These are phyloP conservation scores for Ardeotis arabs DNA, from an alignment of 2,113 vertebrate species.

Conservation along the genomic window DNA sequence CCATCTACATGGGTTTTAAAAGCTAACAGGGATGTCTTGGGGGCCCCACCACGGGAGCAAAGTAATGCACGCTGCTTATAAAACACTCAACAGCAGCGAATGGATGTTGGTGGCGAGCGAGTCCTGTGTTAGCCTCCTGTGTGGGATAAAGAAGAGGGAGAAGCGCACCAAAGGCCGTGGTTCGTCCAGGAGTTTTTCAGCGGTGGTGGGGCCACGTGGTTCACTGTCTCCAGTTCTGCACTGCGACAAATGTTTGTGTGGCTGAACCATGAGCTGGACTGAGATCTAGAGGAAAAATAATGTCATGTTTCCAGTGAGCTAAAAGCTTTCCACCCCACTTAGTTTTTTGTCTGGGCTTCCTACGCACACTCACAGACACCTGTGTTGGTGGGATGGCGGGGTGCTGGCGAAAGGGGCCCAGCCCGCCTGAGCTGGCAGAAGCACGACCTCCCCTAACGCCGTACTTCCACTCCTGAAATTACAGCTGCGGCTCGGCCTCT, in stretches of 20 bases:
- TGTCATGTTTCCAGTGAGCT: neutral
- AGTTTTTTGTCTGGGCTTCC: neutral
- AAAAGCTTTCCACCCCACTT: neutral
- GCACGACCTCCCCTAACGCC: neutral
- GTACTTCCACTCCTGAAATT: neutral
- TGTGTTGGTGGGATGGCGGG: rapidly evolving
- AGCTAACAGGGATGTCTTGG: neutral
- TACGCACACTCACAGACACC: rapidly evolving
- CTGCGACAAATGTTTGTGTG: rapidly evolving
- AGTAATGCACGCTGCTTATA: neutral
- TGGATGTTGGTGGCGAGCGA: neutral
- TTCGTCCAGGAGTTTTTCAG: neutral
- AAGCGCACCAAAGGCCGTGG: neutral
- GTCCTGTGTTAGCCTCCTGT: neutral
- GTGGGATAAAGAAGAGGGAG: neutral
- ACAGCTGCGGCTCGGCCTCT: neutral
- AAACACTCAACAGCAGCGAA: neutral
- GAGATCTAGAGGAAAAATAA: neutral
- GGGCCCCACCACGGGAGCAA: neutral
- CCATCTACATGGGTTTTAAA: neutral
- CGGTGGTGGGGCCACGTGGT: rapidly evolving
- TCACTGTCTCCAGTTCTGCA: neutral
- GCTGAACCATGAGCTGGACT: neutral
- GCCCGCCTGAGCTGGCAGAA: neutral
- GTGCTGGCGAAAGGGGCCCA: neutral